These are phyloP conservation scores for Caenorhabditis becei DNA, from an alignment of 2,888 invertebrate species.

Conservation along the genomic window DNA sequence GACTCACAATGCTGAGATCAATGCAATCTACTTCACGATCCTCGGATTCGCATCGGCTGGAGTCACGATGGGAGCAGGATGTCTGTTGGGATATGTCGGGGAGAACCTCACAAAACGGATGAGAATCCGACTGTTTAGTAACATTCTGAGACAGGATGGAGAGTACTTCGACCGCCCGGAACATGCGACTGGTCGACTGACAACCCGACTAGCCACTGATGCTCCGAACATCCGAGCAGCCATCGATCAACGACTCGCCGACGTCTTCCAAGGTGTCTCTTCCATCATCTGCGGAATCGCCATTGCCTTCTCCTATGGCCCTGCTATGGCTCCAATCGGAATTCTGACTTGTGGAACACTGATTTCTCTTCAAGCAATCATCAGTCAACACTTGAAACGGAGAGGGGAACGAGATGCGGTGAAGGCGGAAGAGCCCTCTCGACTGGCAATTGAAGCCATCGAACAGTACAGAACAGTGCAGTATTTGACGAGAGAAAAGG, in stretches of 20 bases:
- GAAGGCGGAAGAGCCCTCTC: slow-evolving; percentile 69
- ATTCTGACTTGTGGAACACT: slow-evolving; percentile 65
- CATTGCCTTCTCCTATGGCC: slow-evolving; percentile 74
- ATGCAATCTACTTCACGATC: slow-evolving; percentile 50
- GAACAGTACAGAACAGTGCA: slow-evolving; percentile 83
- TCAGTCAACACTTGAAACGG: slow-evolving; percentile 69
- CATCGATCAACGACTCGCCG: slow-evolving; percentile 74
- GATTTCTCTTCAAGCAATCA: slow-evolving; percentile 65
- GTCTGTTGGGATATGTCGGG: slow-evolving; percentile 63
- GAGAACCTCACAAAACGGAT: slow-evolving; percentile 67
- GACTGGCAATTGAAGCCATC: slow-evolving; percentile 82
- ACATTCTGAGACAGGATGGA: slow-evolving; percentile 82
- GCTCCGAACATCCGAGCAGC: slow-evolving; percentile 82
- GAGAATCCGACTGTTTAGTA: slow-evolving; percentile 82
- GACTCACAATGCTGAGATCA: slow-evolving; percentile 25
- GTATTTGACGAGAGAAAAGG: slow-evolving; percentile 81
- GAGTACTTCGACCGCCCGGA: slow-evolving; percentile 83
- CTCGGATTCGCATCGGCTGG: slow-evolving; percentile 42
- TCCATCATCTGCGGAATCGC: slow-evolving; percentile 69
- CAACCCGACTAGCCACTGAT: slow-evolving; percentile 82
- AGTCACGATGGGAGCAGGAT: slow-evolving; percentile 61
- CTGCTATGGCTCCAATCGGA: slow-evolving; percentile 75
- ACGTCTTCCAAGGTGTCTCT: slow-evolving; percentile 70
- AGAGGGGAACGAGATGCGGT: slow-evolving; percentile 68
- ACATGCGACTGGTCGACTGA: slow-evolving; percentile 82